These are phyloP conservation scores for Sarcophaga subvicina DNA, from an alignment of 2,888 invertebrate species.

Conservation along the genomic window DNA sequence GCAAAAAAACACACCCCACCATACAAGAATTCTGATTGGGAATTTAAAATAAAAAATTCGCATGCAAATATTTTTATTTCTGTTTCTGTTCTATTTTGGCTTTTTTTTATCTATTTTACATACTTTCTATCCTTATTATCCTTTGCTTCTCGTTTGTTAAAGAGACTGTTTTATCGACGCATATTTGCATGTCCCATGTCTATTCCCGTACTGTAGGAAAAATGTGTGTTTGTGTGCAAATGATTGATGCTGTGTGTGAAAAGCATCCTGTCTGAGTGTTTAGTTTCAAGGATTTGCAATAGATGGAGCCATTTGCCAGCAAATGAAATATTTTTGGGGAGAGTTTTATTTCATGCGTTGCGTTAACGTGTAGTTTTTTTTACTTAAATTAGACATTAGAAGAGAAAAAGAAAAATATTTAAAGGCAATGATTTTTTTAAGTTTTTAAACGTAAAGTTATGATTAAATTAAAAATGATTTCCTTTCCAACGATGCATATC, in stretches of 20 bases:
- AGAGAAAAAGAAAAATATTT: no score
- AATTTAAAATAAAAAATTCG: slow-evolving; percentile 19
- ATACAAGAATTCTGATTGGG: slow-evolving; percentile 43
- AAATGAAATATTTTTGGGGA: slow-evolving; percentile 22
- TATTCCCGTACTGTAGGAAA: slow-evolving; percentile 10
- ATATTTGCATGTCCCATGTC: background rate
- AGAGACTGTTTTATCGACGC: slow-evolving; percentile 49
- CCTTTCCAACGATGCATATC: no score
- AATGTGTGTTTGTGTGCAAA: slow-evolving; percentile 16
- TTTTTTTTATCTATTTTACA: background rate
- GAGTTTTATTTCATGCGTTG: background rate
- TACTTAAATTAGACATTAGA: background rate
- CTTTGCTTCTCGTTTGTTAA: background rate
- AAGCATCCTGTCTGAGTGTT: slow-evolving; percentile 16
- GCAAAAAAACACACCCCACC: slow-evolving; percentile 22
- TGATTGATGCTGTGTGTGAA: slow-evolving; percentile 38
- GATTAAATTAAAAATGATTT: no score
- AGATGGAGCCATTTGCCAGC: slow-evolving; percentile 39
- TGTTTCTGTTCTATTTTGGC: background rate
- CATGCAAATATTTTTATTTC: background rate
- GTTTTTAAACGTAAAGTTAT: no score
- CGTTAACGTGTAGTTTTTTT: background rate
- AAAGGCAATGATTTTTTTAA: no score
- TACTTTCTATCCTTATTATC: background rate
- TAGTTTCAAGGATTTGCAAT: slow-evolving; percentile 43